These are phyloP conservation scores for Odontesthes bonariensis DNA, from an alignment of 2,113 vertebrate species.

Conservation along the genomic window DNA sequence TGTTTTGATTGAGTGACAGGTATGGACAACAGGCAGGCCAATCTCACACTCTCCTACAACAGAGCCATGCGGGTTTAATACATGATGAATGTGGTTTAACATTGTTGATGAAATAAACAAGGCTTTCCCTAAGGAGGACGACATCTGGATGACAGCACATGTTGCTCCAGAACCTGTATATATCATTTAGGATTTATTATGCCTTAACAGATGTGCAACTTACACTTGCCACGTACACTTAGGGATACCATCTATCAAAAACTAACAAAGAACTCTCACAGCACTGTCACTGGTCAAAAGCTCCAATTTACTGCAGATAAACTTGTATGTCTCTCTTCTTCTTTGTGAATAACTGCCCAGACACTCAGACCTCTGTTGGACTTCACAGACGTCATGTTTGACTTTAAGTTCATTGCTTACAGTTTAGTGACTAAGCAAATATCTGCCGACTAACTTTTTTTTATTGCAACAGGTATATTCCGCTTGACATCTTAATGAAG, in stretches of 20 bases:
- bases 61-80: not conserved
- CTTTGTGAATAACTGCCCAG: constrained; percentile 12
- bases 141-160: not conserved
- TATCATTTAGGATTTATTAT: not conserved
- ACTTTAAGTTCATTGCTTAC: constrained; percentile 27
- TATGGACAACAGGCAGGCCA: too few species aligned
- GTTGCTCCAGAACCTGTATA: not conserved
- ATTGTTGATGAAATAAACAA: not conserved
- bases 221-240: not conserved
- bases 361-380: not conserved
- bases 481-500: constrained; percentile 56
- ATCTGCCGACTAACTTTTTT: constrained; percentile 39
- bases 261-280: not conserved
- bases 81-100: not conserved
- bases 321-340: constrained; percentile 7
- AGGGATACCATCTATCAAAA: not conserved
- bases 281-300: not conserved
- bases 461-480: constrained; percentile 59
- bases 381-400: not conserved
- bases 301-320: not conserved
- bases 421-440: constrained; percentile 54
- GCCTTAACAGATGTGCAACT: not conserved
- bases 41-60: not conserved
- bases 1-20: not conserved
- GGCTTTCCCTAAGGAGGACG: not conserved